Evolutionary conservation across 2,797 vertebrate genomes (phyloP).

Genomic region (Brachyrhaphis roseni): DNA sequence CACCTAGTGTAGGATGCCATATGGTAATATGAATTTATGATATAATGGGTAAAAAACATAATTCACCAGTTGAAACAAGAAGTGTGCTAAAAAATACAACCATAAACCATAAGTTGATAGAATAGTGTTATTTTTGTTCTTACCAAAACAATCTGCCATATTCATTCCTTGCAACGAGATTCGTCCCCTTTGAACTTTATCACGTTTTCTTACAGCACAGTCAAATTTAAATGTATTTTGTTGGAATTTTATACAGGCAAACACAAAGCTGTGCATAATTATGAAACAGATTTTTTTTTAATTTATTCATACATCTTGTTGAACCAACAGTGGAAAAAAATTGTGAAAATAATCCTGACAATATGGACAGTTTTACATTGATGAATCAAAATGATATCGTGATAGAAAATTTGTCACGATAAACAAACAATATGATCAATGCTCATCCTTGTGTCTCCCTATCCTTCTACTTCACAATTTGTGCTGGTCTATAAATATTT

Average conservation of each 20-base stretch:
- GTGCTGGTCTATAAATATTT: not conserved
- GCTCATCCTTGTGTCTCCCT: not conserved
- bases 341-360: too few relatives aligned
- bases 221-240: not conserved
- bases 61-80: not conserved
- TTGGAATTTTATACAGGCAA: not conserved
- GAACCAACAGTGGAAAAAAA: too few relatives aligned
- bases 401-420: too few relatives aligned
- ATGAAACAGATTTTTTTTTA: too few relatives aligned
- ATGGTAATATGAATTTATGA: slow-evolving; percentile 6
- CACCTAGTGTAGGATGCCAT: slow-evolving; percentile 4
- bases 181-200: not conserved
- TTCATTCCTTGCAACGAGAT: not conserved
- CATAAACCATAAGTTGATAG: not conserved
- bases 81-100: not conserved
- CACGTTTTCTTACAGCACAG: not conserved
- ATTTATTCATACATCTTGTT: too few relatives aligned
- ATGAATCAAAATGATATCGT: too few relatives aligned
- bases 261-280: not conserved
- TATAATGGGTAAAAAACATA: not conserved
- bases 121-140: not conserved
- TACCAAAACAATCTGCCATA: not conserved
- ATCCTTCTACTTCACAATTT: not conserved
- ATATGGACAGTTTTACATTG: too few relatives aligned
- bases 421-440: too few relatives aligned